Conservation (phyloP, 30 jellyfish, hydroid and myxozoan genomes). For the Cassiopea xamachana region DNA sequence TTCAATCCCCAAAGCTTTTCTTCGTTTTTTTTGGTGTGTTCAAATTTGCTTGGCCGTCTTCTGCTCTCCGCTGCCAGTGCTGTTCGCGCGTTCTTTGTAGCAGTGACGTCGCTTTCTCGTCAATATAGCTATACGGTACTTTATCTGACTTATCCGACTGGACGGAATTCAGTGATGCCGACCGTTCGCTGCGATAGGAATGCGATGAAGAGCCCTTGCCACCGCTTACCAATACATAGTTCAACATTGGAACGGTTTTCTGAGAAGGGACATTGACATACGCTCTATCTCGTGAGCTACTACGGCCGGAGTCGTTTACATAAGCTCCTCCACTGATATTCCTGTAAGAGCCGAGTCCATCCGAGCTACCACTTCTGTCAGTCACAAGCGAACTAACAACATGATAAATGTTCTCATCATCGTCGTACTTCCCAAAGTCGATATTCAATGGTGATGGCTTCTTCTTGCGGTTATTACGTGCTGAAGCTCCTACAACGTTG, state of each 20-base stretch:
- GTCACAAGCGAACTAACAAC: constrained; percentile 69
- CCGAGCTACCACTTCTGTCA: constrained; percentile 65
- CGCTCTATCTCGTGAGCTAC: constrained; percentile 56
- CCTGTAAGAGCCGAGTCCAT: constrained; percentile 22
- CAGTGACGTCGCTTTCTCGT: constrained; percentile 79
- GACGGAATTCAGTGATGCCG: constrained; percentile 58
- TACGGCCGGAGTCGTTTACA: constrained; percentile 76
- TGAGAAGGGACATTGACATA: constrained; percentile 81
- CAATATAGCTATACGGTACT: constrained; percentile 82
- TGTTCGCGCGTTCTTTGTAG: constrained; percentile 72
- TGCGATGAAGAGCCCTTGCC: constrained; percentile 43
- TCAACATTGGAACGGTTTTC: constrained; percentile 55
- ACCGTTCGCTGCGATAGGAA: constrained; percentile 29
- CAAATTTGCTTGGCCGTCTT: constrained; percentile 71
- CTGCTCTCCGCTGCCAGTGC: constrained; percentile 82
- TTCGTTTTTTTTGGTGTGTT: constrained; percentile 48
- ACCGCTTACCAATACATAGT: constrained; percentile 76
- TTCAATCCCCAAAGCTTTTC: constrained; percentile 43
- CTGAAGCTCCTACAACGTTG: constrained; percentile 47
- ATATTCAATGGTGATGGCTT: constrained; percentile 80
- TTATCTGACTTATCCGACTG: constrained; percentile 63
- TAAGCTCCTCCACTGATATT: constrained; percentile 85
- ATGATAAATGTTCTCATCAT: constrained; percentile 86
- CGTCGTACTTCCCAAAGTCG: constrained; percentile 83
- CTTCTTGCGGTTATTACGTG: constrained; percentile 50